Evolutionary conservation across 2,797 vertebrate species (phyloP).

Genomic region (Aldrovandia affinis): DNA sequence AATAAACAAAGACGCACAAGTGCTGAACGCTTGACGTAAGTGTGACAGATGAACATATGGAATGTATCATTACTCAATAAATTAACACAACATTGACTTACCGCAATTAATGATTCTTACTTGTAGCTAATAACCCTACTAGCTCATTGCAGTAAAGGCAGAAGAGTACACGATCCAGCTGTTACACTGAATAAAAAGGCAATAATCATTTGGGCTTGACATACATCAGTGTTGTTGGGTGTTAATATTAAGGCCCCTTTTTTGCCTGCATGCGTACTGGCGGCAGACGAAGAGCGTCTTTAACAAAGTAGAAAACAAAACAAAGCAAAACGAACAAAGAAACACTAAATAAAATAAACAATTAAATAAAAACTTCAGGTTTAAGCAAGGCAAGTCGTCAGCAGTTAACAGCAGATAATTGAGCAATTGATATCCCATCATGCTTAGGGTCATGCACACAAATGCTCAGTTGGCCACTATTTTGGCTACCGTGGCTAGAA

Average conservation of each 20-base stretch:
- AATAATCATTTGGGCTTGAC: constrained; percentile 1
- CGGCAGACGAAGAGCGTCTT: neutral
- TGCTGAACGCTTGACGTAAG: constrained; percentile 54
- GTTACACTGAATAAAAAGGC: constrained; percentile 31
- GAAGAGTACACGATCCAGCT: constrained; percentile 32
- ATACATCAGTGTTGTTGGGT: neutral
- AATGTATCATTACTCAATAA: constrained; percentile 60
- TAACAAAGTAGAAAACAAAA: neutral
- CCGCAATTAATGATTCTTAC: constrained; percentile 41
- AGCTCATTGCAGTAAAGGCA: constrained; percentile 34
- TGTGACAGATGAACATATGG: constrained; percentile 53
- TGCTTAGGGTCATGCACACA: too few species aligned
- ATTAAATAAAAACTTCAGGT: too few species aligned
- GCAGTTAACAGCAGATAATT: too few species aligned
- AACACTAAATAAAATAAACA: too few species aligned
- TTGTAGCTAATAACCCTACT: constrained; percentile 44
- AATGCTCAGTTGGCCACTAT: too few species aligned
- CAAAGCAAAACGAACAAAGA: neutral
- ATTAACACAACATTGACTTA: constrained; percentile 39
- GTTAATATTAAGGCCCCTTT: neutral
- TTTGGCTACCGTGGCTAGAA: too few species aligned
- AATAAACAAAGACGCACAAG: constrained; percentile 56
- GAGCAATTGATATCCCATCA: too few species aligned
- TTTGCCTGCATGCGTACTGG: neutral
- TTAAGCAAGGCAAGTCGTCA: too few species aligned